Base-by-base conservation (phyloP, 2,797 vertebrate species). In the Agapornis canus region DNA sequence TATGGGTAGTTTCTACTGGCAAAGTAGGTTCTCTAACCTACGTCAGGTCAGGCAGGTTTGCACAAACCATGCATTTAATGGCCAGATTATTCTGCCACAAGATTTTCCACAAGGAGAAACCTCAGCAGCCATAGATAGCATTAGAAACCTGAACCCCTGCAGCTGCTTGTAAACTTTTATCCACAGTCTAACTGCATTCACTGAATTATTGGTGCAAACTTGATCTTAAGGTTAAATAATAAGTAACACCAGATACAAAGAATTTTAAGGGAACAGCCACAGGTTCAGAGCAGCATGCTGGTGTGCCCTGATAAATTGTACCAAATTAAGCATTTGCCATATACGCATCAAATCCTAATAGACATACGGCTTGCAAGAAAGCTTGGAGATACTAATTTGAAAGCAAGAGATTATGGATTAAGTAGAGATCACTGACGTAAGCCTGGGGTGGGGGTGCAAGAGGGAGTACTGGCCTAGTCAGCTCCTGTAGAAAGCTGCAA, bases 281-380 rank as follows among this genome's bases (percentile, higher is more conserved):
- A 80, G 40, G 47, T 31, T 39, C 39, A 70, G n/a, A 79, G 32
- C 25, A 49, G 60, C 31, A 17, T 13, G 35, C 31, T 22, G 16
- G 39, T 32, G 12, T 2, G 5, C 31, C 23, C 42, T 18, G 35
- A 8, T 60, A 11, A 66, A 5, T 12, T 20, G 13, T 19, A 56
- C 7, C 18, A 8, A 10, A n/a, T 23, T 6, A 37, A 37, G 13
- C 14, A 42, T 43, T 78, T 78, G 59, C n/a, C 13, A 11, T n/a
- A 29, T 19, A 39, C 0, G 0, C 12, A 66, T 65, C 27, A 32
- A 35, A 37, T 47, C 37, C 60, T 56, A 22, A 20, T 0, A 60
- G 31, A 73, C 17, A 7, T 4, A 15, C 0, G 1, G 37, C 56
- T 87, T 82, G 56, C 43, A 48, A 49, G 79, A 64, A 43, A 73